A percentile compares a stretch with the other conserved stretches of the same genome.
phyloP scores from a whole-genome alignment of 2,888 invertebrate species.

The Synanthedon vespiformis region DNA sequence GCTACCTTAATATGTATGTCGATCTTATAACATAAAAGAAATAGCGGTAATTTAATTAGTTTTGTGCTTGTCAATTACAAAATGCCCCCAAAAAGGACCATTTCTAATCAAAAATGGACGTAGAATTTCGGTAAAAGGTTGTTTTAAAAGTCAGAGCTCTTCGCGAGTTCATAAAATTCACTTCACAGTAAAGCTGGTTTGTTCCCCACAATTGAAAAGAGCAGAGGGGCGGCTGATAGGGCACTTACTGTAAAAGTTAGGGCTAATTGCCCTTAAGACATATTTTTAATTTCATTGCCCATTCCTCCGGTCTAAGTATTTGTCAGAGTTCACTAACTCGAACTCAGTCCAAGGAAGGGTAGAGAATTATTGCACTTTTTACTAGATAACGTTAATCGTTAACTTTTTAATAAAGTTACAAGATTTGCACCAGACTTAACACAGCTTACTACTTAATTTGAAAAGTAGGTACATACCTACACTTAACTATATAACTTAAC shows the following conservation, averaged over 20 bases:
- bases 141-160: conserved; percentile 44
- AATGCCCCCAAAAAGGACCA: too few relatives aligned
- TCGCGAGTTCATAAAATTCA: conserved; percentile 64
- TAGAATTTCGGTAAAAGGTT: not conserved
- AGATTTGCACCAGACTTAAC: too few relatives aligned
- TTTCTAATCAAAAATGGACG: too few relatives aligned
- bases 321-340: conserved; percentile 55
- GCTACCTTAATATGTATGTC: too few relatives aligned
- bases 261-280: conserved; percentile 73
- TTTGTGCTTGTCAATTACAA: too few relatives aligned
- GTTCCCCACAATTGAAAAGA: conserved; percentile 67
- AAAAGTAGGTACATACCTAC: too few relatives aligned
- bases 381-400: conserved; percentile 57
- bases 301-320: conserved; percentile 63
- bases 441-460: too few relatives aligned
- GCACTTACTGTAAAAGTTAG: conserved; percentile 70
- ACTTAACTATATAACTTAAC: too few relatives aligned
- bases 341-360: conserved; percentile 45
- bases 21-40: too few relatives aligned
- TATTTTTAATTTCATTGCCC: conserved; percentile 73
- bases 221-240: conserved; percentile 59
- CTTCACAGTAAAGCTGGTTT: conserved; percentile 49
- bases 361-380: conserved; percentile 64
- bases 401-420: conserved; percentile 38
- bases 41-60: too few relatives aligned